These are phyloP conservation scores for Erpobdella octoculata DNA, from an alignment of 2,888 invertebrate species.

Conservation along the genomic window DNA sequence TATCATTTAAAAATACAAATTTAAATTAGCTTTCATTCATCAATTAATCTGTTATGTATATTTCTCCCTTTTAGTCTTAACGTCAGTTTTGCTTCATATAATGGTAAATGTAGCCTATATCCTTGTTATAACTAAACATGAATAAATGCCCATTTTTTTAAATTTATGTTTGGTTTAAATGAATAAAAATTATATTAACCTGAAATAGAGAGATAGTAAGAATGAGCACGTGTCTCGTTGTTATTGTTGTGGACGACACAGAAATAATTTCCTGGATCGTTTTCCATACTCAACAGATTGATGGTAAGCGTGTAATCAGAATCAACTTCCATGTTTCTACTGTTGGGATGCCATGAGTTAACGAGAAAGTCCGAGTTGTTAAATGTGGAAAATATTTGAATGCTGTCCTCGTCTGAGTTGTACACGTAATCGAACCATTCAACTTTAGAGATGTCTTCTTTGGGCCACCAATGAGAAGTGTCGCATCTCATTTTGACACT, in stretches of 20 bases:
- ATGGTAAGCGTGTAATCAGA: conserved; percentile 20
- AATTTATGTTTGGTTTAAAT: background rate
- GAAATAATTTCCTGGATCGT: conserved; percentile 23
- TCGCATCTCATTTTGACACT: conserved; percentile 19
- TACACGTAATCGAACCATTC: conserved; percentile 18
- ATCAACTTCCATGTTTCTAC: conserved; percentile 7
- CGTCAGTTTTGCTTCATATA: no score
- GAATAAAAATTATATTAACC: conserved; percentile 11
- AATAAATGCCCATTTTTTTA: background rate
- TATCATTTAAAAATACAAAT: no score
- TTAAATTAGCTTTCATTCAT: no score
- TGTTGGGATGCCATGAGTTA: conserved; percentile 14
- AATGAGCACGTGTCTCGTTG: conserved; percentile 14
- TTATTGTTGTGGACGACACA: conserved; percentile 3
- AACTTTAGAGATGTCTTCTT: background rate
- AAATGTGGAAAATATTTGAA: conserved; percentile 14
- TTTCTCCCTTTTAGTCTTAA: no score
- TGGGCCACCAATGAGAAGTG: background rate
- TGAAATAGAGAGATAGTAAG: conserved; percentile 19
- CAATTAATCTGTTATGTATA: no score
- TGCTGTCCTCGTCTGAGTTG: background rate
- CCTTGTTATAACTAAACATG: background rate
- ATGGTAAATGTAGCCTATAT: no score
- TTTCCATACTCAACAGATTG: conserved; percentile 15
- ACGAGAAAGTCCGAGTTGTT: conserved; percentile 18